phyloP scores from a whole-genome alignment of 2,888 invertebrate species.

The Brachynemurus nebulosus region DNA sequence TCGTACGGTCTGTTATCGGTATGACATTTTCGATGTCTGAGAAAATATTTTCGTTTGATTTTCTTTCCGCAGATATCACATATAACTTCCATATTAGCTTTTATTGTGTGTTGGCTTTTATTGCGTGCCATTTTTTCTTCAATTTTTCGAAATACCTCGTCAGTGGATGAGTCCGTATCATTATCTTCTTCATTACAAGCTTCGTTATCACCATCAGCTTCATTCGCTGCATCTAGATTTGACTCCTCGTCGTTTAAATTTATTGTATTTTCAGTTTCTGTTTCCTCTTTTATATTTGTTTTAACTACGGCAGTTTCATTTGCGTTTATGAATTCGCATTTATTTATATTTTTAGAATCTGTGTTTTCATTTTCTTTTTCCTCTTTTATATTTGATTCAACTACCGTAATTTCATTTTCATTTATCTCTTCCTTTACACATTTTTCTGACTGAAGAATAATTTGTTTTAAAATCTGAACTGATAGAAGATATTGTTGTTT shows the following conservation, averaged over 20 bases:
- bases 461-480: background rate
- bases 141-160: too few species aligned
- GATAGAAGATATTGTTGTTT: background rate
- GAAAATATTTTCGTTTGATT: background rate
- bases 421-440: background rate
- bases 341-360: too few species aligned
- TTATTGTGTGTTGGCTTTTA: too few species aligned
- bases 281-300: too few species aligned
- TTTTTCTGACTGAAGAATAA: background rate
- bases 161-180: background rate
- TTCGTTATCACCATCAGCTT: too few species aligned
- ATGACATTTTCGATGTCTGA: background rate
- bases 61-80: background rate
- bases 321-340: too few species aligned
- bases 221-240: too few species aligned
- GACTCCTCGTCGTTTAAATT: too few species aligned
- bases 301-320: background rate
- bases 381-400: background rate
- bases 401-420: background rate
- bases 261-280: too few species aligned
- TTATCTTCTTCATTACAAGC: background rate
- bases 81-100: background rate
- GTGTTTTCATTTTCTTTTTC: background rate
- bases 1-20: background rate
- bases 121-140: too few species aligned